Evolutionary conservation across 2,113 vertebrate genomes (phyloP).

Genomic region (Gavia stellata): DNA sequence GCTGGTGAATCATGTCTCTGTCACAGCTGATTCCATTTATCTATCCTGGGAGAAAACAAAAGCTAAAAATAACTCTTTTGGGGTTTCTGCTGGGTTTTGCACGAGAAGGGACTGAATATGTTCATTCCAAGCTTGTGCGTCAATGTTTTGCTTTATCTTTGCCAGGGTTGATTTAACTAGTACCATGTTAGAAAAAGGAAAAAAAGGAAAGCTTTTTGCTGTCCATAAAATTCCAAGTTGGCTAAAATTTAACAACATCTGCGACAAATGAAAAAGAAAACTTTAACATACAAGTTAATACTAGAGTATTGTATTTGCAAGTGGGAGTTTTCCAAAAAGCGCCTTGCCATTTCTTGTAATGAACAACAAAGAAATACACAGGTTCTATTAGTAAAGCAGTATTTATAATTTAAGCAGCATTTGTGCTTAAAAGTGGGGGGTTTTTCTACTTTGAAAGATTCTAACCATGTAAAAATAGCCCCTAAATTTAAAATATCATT

Average conservation of each 20-base stretch:
- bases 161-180: neutral
- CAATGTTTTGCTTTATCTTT: conserved; percentile 52
- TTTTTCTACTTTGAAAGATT: neutral
- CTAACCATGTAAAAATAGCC: neutral
- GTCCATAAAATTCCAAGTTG: conserved; percentile 1
- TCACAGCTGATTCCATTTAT: conserved; percentile 66
- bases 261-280: neutral
- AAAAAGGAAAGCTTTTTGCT: neutral
- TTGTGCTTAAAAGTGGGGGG: neutral
- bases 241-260: conserved; percentile 39
- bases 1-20: conserved; percentile 51
- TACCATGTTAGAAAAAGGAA: neutral
- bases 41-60: conserved; percentile 49
- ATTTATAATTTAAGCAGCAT: no score
- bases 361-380: neutral
- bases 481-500: neutral
- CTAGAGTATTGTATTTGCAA: neutral
- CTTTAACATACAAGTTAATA: neutral
- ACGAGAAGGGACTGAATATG: conserved; percentile 4
- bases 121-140: conserved; percentile 44
- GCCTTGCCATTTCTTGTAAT: neutral
- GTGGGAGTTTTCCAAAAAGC: neutral
- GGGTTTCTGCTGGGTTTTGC: conserved; percentile 52
- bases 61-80: conserved; percentile 60
- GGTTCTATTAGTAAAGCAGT: neutral